Conservation (phyloP, 2,888 invertebrate genomes). For the Ophion costatus region DNA sequence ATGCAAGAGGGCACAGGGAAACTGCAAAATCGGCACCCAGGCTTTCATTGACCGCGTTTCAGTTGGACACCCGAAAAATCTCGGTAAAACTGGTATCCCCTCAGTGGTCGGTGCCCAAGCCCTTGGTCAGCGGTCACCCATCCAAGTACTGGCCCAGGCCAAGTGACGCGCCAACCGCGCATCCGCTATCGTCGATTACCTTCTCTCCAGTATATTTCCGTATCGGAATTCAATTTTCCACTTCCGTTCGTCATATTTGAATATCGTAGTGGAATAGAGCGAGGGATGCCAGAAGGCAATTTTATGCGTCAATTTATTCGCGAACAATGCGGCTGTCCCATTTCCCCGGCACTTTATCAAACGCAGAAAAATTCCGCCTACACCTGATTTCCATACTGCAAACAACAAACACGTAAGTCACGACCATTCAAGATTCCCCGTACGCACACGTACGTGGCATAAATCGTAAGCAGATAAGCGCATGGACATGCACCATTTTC, state of each 20-base stretch:
- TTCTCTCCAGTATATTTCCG: neutral
- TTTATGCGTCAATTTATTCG: neutral
- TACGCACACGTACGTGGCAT: neutral
- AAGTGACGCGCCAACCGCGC: neutral
- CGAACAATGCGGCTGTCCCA: neutral
- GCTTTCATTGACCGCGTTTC: too few species aligned
- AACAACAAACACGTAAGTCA: neutral
- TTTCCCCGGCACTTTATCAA: neutral
- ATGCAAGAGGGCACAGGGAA: neutral
- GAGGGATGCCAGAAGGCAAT: neutral
- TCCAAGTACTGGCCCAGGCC: too few species aligned
- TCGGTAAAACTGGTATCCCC: too few species aligned
- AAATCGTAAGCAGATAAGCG: constrained; percentile 26
- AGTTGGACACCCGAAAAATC: too few species aligned
- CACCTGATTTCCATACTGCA: neutral
- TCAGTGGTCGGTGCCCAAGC: too few species aligned
- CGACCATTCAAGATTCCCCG: neutral
- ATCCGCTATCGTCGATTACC: neutral
- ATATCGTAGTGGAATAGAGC: neutral
- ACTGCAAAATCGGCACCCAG: too few species aligned
- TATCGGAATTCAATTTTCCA: neutral
- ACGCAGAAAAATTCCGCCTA: neutral
- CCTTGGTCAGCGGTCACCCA: too few species aligned
- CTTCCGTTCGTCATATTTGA: neutral
- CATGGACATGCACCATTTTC: constrained; percentile 24